phyloP scores from a whole-genome alignment of 64 coral and sea anemone species.

The Stichodactyla helianthus region DNA sequence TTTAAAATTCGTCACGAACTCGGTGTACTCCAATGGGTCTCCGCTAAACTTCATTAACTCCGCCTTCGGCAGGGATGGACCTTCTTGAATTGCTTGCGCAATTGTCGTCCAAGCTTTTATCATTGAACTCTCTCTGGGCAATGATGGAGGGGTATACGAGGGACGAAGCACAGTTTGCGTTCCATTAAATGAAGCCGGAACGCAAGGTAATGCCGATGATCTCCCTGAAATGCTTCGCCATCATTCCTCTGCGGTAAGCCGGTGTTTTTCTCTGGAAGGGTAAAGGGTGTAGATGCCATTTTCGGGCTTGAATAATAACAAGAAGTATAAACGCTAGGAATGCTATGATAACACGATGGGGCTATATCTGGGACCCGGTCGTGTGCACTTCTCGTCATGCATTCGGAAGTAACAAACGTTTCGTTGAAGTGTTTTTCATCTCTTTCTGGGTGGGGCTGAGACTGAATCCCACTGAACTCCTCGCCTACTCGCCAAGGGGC shows the following conservation, averaged over 20 bases:
- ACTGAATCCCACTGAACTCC: neutral
- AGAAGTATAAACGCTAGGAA: neutral
- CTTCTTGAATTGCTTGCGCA: slow-evolving; percentile 53
- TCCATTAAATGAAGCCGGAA: neutral
- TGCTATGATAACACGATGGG: neutral
- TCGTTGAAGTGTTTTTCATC: neutral
- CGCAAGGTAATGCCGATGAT: neutral
- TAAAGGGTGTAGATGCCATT: neutral
- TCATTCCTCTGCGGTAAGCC: neutral
- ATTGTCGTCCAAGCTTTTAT: slow-evolving; percentile 28
- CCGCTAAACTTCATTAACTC: slow-evolving; percentile 59
- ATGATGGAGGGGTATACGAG: slow-evolving; percentile 16
- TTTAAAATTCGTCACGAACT: slow-evolving; percentile 40
- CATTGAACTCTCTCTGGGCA: neutral
- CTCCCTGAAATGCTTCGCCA: neutral
- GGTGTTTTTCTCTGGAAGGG: neutral
- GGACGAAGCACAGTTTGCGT: neutral
- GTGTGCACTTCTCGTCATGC: neutral
- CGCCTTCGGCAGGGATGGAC: slow-evolving; percentile 50
- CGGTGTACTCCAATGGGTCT: slow-evolving; percentile 50
- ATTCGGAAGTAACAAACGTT: neutral
- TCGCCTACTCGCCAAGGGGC: neutral
- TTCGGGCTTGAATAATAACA: neutral
- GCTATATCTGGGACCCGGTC: neutral
- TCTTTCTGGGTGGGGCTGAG: neutral